Base-by-base conservation (phyloP, 2,113 vertebrate genomes). In the Elgaria multicarinata region DNA sequence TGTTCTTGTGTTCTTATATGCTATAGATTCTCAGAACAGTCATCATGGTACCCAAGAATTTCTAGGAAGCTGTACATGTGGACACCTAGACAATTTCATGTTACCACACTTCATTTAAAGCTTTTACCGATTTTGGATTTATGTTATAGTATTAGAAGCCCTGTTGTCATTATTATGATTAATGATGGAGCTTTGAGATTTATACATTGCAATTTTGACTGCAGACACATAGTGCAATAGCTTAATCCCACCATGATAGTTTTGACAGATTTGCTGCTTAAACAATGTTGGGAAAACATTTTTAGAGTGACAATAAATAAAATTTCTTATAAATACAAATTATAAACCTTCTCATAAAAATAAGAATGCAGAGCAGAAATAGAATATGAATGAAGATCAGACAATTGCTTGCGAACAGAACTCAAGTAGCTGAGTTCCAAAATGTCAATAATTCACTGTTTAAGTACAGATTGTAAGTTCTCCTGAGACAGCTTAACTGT, bases 291-390 rank as follows among this genome's bases (percentile, higher is more conserved):
- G 39, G 26, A 44, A 44, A 31, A 16, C n/a, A 44, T 44, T 39
- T 66, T 67, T 84, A 10, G 67, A 31, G 67, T 13, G 91, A 89
- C 93, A 95, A 95, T 78, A 50, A 22, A 62, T 20, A 62, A 62
- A 62, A 62, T 20, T 62, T 62, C 58, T 62, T 62, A 62, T 62
- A 20, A 91, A 87, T 85, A 92, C 75, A 95, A 93, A 87, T 94
- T 93, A 83, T 87, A 90, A 91, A 94, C 90, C 92, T 85, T 16
- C 87, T 87, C 81, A 90, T 92, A 95, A 94, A 92, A 86, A 87
- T 89, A 95, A 92, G 94, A 96, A 95, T 92, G 33, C 80, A 95
- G 71, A 95, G 91, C 1, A 50, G 86, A 95, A 96, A 95, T 92
- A 33, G 6, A 67, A 44, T 24, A 24, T 44, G 33, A 83, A 82